These are phyloP conservation scores for Crotalus helleri DNA, from an alignment of 2,113 vertebrate genomes.

Conservation along the genomic window DNA sequence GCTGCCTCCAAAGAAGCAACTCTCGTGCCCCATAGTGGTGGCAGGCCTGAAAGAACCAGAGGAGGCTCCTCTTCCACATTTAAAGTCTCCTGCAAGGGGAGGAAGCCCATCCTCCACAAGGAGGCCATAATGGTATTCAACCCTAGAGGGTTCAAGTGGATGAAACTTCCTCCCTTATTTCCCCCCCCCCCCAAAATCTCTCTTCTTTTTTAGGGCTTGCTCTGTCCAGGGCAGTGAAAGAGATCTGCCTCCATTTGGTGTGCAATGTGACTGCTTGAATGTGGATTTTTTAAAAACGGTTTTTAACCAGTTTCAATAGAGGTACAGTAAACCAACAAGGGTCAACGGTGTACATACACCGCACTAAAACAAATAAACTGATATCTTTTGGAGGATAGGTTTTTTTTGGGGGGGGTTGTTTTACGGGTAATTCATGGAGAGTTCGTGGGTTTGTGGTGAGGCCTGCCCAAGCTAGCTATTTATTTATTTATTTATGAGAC, in stretches of 20 bases:
- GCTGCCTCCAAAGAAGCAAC: background rate
- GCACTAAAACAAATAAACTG: background rate
- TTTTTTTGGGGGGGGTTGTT: too few relatives aligned
- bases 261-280: background rate
- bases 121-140: too few relatives aligned
- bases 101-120: background rate
- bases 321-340: background rate
- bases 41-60: background rate
- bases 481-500: too few relatives aligned
- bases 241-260: background rate
- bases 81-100: background rate
- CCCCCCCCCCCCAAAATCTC: background rate
- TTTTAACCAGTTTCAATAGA: background rate
- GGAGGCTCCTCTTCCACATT: background rate
- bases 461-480: too few relatives aligned
- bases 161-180: too few relatives aligned
- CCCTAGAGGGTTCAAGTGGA: background rate
- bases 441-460: too few relatives aligned
- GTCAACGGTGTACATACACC: background rate
- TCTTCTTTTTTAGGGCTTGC: background rate
- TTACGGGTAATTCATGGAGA: too few relatives aligned
- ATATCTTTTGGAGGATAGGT: too few relatives aligned
- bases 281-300: background rate
- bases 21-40: background rate
- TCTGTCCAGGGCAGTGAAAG: background rate